These are phyloP conservation scores for Coregonus clupeaformis DNA, from an alignment of 2,113 vertebrate species.

Conservation along the genomic window DNA sequence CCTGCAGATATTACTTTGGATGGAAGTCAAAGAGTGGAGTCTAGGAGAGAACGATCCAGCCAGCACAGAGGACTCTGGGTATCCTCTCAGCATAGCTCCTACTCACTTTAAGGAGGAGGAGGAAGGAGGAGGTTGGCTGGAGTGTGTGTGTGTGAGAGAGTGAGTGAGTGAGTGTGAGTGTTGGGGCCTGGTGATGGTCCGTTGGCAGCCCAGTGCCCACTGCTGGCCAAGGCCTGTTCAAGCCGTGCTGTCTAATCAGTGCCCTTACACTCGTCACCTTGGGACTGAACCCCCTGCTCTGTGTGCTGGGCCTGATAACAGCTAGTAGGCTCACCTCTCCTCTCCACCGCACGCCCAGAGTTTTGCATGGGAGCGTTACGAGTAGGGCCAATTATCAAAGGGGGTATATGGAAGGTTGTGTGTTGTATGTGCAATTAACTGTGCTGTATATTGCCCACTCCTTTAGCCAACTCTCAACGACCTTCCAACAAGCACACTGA, in stretches of 20 bases:
- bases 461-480: constrained; percentile 18
- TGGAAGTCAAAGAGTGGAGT: constrained; percentile 18
- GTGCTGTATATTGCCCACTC: neutral
- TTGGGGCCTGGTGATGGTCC: too few relatives aligned
- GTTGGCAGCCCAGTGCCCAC: constrained; percentile 31
- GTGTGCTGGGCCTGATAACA: constrained; percentile 49
- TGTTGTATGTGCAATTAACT: too few relatives aligned
- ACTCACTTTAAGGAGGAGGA: constrained; percentile 6
- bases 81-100: constrained; percentile 7
- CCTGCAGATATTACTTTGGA: constrained; percentile 36
- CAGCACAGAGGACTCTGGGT: neutral
- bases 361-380: neutral
- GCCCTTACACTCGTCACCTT: constrained; percentile 37
- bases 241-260: constrained; percentile 46
- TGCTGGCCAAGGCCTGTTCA: constrained; percentile 22
- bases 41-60: neutral
- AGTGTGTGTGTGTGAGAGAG: neutral
- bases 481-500: constrained; percentile 20
- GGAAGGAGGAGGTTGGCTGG: neutral
- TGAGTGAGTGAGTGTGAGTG: neutral
- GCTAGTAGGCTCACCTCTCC: constrained; percentile 6
- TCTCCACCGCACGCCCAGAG: constrained; percentile 18
- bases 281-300: constrained; percentile 24
- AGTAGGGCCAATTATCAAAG: too few relatives aligned
- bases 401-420: too few relatives aligned